A percentile compares a stretch with the other conserved stretches of the same genome.
Evolutionary conservation across 2,797 vertebrate genomes (phyloP).

Genomic region (Euphonia xanthogaster): DNA sequence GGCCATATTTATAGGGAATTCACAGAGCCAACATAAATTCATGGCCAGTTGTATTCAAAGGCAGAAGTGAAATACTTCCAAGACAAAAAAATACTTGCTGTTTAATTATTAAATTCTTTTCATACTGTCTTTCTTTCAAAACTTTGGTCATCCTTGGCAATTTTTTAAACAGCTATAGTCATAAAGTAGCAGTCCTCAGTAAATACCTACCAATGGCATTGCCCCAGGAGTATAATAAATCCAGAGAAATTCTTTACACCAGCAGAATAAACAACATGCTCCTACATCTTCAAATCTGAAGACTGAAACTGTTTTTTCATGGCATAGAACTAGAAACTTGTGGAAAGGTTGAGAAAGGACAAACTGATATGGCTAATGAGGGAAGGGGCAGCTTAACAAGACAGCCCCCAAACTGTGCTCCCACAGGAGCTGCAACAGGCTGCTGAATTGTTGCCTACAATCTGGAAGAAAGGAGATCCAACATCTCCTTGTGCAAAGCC

Average conservation of each 20-base stretch:
- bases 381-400: not conserved
- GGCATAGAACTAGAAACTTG: not conserved
- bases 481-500: not conserved
- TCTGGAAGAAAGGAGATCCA: not conserved
- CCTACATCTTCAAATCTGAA: not conserved
- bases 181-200: not conserved
- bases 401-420: not conserved
- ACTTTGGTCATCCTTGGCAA: not conserved
- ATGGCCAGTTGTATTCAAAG: not conserved
- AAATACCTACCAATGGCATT: not conserved
- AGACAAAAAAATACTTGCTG: not conserved
- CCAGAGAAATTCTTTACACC: not conserved
- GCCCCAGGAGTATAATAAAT: not conserved
- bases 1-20: not conserved
- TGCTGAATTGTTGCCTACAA: not conserved
- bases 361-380: rapidly evolving
- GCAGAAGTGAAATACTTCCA: not conserved
- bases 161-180: not conserved
- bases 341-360: not conserved
- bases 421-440: not conserved
- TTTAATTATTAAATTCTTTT: not conserved
- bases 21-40: not conserved
- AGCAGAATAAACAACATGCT: not conserved
- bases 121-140: not conserved
- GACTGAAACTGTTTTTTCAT: not conserved